Base-by-base conservation (phyloP, 1,140 invertebrate genomes). In the Drosophila nannoptera region DNA sequence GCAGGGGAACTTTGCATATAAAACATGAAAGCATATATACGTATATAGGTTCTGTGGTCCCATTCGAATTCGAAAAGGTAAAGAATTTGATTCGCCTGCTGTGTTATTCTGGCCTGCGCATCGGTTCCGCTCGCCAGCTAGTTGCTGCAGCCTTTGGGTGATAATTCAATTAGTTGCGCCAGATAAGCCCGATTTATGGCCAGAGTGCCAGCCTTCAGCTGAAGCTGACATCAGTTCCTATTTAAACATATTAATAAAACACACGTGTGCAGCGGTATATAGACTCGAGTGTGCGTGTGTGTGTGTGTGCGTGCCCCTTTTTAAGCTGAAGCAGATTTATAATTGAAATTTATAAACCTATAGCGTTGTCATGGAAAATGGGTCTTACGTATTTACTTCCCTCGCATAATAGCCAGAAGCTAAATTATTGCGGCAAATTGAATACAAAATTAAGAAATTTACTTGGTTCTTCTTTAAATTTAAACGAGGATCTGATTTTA, bases 121-220 rank as follows among this genome's bases (percentile, higher is more conserved):
- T 12, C 43, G 16, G 35, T 11, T 29, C 6, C 22, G n/a, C 0
- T 6, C 14, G 4, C 12, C 9, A 45, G 70, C 58, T 63, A 78
- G 66, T 53, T 52, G 61, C 40, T n/a, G 53, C 46, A 12, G 69
- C 72, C 64, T 48, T 36, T 43, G 58, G 61, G 49, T 56, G 64
- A 75, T 78, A 84, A 78, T 84, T 83, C 69, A 83, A 78, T 84
- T 76, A 78, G 69, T 64, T 76, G 52, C 50, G 40, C 53, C 63
- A 60, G 60, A 69, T 74, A 80, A 76, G 60, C 60, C 56, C 54
- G 58, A 68, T 75, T 78, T 83, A 77, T 83, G 64, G 32, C 14
- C 45, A n/a, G 11, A 42, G 16, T 22, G 43, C n/a, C 29, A 43
- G 11, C 42, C 9, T 53, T 58, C 42, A 62, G 35, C 53, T 43